Conservation (phyloP, 2,888 invertebrate genomes). For the Miltochrista miniata region DNA sequence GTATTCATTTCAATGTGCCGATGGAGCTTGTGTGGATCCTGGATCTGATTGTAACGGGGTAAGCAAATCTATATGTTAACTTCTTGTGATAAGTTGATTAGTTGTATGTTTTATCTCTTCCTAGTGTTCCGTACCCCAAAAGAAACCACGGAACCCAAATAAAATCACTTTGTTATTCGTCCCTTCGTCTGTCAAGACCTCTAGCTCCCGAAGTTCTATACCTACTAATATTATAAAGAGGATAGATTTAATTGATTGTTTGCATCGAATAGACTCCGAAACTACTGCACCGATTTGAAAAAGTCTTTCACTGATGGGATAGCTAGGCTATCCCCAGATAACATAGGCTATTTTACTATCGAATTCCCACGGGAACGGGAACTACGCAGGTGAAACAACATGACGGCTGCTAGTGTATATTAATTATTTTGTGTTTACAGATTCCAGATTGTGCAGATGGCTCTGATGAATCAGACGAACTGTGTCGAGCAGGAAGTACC, state of each 20-base stretch:
- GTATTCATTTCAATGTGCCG: background rate
- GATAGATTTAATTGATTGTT: too few species aligned
- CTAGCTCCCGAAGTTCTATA: too few species aligned
- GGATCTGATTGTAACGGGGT: background rate
- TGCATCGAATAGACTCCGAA: too few species aligned
- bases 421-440: background rate
- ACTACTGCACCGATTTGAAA: too few species aligned
- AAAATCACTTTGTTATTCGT: too few species aligned
- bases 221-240: too few species aligned
- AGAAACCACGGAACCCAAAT: too few species aligned
- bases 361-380: background rate
- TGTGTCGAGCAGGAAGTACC: background rate
- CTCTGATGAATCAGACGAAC: background rate
- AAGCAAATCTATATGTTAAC: background rate
- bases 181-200: too few species aligned
- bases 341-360: background rate
- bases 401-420: background rate
- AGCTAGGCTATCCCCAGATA: too few species aligned
- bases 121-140: too few species aligned
- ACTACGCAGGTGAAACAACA: background rate
- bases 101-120: background rate
- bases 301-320: too few species aligned
- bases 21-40: background rate
- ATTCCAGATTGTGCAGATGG: background rate
- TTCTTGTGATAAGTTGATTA: background rate